A percentile compares a stretch with the other conserved stretches of the same genome.
These are phyloP conservation scores for Pterostichus madidus DNA, from an alignment of 2,888 invertebrate species.

Conservation along the genomic window DNA sequence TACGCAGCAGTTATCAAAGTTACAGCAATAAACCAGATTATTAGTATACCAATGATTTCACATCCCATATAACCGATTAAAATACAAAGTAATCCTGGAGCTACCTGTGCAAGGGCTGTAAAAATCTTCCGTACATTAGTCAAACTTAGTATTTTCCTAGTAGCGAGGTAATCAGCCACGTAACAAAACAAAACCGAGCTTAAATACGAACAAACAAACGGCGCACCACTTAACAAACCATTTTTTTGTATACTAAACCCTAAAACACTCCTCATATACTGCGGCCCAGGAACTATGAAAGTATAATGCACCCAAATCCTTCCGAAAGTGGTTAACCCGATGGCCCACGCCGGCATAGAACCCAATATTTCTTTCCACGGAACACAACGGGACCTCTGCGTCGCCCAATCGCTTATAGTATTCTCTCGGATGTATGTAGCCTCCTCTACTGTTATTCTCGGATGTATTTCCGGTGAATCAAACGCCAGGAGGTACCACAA, in stretches of 20 bases:
- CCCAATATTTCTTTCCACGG: slow-evolving; percentile 84
- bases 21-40: slow-evolving; percentile 85
- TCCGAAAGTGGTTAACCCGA: slow-evolving; percentile 87
- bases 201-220: slow-evolving; percentile 85
- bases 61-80: slow-evolving; percentile 83
- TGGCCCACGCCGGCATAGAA: slow-evolving; percentile 84
- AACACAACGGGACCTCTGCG: slow-evolving; percentile 78
- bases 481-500: slow-evolving; percentile 85
- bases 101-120: slow-evolving; percentile 85
- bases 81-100: slow-evolving; percentile 83
- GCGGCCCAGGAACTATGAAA: slow-evolving; percentile 85
- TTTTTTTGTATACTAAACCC: slow-evolving; percentile 86
- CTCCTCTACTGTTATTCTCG: slow-evolving; percentile 80
- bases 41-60: slow-evolving; percentile 79
- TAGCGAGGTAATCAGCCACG: slow-evolving; percentile 82
- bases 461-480: slow-evolving; percentile 84
- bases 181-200: slow-evolving; percentile 86
- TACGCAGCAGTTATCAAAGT: slow-evolving; percentile 86
- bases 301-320: slow-evolving; percentile 87
- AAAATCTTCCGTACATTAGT: slow-evolving; percentile 85
- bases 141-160: slow-evolving; percentile 80
- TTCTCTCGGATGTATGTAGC: slow-evolving; percentile 84
- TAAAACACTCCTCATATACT: slow-evolving; percentile 85
- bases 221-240: slow-evolving; percentile 83
- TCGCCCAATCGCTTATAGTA: slow-evolving; percentile 78